phyloP scores from a whole-genome alignment of 2,797 vertebrate species.

The Platalea minor region DNA sequence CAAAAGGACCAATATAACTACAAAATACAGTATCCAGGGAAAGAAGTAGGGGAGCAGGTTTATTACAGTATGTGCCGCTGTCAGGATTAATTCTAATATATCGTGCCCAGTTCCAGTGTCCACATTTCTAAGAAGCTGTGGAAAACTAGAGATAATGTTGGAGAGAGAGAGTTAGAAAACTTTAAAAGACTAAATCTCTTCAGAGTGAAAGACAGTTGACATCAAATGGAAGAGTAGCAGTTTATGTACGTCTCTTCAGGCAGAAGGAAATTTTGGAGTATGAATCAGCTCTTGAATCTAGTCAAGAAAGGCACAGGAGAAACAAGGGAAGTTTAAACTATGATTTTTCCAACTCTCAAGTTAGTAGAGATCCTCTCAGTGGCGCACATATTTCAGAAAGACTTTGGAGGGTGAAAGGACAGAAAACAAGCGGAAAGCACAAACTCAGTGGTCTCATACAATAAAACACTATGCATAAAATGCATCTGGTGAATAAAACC shows the following conservation, averaged over 20 bases:
- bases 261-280: background rate
- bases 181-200: background rate
- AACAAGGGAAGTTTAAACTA: background rate
- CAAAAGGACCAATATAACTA: background rate
- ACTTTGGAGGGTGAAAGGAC: background rate
- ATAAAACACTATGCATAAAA: background rate
- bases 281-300: background rate
- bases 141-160: background rate
- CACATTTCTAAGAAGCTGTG: background rate
- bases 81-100: background rate
- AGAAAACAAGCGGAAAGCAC: constrained; percentile 2
- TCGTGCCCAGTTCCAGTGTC: accelerated
- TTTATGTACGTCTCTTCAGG: background rate
- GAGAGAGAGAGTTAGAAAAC: background rate
- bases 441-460: background rate
- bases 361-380: background rate
- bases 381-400: background rate
- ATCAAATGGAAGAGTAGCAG: background rate
- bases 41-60: background rate
- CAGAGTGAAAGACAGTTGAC: background rate
- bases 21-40: background rate
- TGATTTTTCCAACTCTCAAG: background rate
- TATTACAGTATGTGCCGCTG: background rate
- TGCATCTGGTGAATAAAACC: background rate
- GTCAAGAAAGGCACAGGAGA: background rate